Evolutionary conservation across 2,113 vertebrate genomes (phyloP).

Genomic region (Sitta europaea): DNA sequence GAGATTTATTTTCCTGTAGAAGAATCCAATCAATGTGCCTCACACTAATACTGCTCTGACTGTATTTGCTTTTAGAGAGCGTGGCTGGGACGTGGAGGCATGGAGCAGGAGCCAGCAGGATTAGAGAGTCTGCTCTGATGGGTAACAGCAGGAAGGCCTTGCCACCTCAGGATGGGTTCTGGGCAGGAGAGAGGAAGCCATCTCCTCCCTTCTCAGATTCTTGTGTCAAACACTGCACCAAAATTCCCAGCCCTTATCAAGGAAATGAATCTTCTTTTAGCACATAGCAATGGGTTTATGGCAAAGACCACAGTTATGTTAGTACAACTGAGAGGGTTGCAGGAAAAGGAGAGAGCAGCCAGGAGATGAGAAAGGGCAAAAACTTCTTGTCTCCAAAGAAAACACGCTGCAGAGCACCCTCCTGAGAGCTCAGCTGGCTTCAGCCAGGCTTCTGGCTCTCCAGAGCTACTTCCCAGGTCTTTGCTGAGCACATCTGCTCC

Average conservation of each 20-base stretch:
- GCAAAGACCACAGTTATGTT: not conserved
- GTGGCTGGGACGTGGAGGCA: not conserved
- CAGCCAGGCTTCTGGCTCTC: slow-evolving; percentile 12
- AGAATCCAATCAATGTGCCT: not conserved
- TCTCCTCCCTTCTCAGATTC: not conserved
- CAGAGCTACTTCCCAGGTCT: not conserved
- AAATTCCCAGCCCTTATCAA: not conserved
- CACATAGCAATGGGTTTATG: not conserved
- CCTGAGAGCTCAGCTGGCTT: not conserved
- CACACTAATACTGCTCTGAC: not conserved
- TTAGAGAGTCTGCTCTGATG: not conserved
- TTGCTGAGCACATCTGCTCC: not conserved
- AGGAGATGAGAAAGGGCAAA: slow-evolving; percentile 31
- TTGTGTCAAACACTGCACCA: not conserved
- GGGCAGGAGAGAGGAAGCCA: not conserved
- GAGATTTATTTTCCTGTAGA: not conserved
- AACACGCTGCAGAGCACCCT: slow-evolving; percentile 16
- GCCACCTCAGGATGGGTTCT: no score
- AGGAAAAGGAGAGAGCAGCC: not conserved
- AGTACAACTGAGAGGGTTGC: not conserved
- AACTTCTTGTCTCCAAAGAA: slow-evolving; percentile 35
- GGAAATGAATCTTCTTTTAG: not conserved
- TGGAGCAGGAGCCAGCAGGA: not conserved
- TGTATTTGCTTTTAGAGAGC: not conserved
- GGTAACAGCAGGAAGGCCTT: not conserved